Evolutionary conservation across 2,113 vertebrate species (phyloP).

Genomic region (Forbesichthys agassizii): DNA sequence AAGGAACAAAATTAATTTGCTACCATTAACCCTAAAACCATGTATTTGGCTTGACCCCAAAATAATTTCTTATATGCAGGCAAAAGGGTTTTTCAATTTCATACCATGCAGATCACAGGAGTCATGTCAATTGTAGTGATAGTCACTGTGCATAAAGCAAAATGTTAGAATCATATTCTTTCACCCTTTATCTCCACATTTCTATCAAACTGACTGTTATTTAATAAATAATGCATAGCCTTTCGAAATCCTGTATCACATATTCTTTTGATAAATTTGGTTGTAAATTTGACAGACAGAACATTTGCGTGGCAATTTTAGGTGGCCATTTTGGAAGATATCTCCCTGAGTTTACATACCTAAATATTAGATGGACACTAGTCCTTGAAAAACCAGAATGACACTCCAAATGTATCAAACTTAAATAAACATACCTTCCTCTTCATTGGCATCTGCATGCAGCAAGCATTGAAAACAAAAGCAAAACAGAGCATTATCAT

Average conservation of each 20-base stretch:
- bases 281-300: slow-evolving; percentile 27
- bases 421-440: slow-evolving; percentile 75
- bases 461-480: slow-evolving; percentile 72
- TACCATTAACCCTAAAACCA: slow-evolving; percentile 6
- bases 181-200: slow-evolving; percentile 62
- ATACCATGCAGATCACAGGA: slow-evolving; percentile 67
- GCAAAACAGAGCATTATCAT: slow-evolving; percentile 66
- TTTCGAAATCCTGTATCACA: neutral
- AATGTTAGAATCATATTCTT: slow-evolving; percentile 68
- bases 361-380: slow-evolving; percentile 19
- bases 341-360: slow-evolving; percentile 14
- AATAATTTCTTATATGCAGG: slow-evolving; percentile 44
- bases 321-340: slow-evolving; percentile 41
- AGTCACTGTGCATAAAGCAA: slow-evolving; percentile 53
- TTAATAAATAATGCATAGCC: neutral
- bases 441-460: slow-evolving; percentile 78
- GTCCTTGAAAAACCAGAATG: slow-evolving; percentile 58
- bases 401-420: slow-evolving; percentile 38
- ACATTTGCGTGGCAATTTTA: slow-evolving; percentile 12
- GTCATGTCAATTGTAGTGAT: slow-evolving; percentile 45
- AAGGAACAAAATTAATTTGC: neutral
- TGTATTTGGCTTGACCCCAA: slow-evolving; percentile 70
- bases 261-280: neutral
- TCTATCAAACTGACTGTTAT: neutral
- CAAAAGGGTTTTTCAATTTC: slow-evolving; percentile 13